Percentiles rank a stretch among this genome's conserved stretches.
Conservation (phyloP, 2,888 invertebrate species). For the Argyresthia goedartella region DNA sequence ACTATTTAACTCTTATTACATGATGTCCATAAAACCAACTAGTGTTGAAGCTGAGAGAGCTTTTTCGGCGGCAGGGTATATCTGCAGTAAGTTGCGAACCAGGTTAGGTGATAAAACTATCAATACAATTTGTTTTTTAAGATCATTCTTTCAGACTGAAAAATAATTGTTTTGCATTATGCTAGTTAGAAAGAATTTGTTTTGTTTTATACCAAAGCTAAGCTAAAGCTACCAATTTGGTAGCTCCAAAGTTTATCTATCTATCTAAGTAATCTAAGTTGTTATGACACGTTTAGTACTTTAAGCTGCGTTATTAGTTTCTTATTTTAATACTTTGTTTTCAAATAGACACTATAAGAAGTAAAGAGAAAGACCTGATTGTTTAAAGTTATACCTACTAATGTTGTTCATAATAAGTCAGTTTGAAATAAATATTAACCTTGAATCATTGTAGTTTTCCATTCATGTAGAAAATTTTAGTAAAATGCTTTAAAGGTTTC, state of each 20-base stretch:
- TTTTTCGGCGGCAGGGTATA: not conserved
- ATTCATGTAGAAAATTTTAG: not conserved
- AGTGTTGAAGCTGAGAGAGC: slow-evolving; percentile 7
- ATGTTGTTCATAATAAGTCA: not conserved
- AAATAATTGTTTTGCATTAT: not conserved
- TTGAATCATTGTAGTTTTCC: not conserved
- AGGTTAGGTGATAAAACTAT: slow-evolving; percentile 2
- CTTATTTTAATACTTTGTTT: no score
- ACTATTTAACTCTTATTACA: not conserved
- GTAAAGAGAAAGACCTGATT: no score
- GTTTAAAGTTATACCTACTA: no score
- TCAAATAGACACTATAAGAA: no score
- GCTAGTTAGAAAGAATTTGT: not conserved
- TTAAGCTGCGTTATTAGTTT: no score
- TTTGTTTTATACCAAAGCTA: not conserved
- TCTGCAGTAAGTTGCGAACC: slow-evolving; percentile 3
- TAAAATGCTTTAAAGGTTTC: not conserved
- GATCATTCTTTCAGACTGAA: slow-evolving; percentile 5
- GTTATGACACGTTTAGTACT: no score
- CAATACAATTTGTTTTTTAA: slow-evolving; percentile 4
- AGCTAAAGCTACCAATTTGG: not conserved
- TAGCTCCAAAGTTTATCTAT: no score
- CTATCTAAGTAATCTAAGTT: no score
- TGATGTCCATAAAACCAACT: slow-evolving; percentile 6
- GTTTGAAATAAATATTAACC: not conserved